Evolutionary conservation across 2,797 vertebrate species (phyloP).

Genomic region (Simalia tracyae): DNA sequence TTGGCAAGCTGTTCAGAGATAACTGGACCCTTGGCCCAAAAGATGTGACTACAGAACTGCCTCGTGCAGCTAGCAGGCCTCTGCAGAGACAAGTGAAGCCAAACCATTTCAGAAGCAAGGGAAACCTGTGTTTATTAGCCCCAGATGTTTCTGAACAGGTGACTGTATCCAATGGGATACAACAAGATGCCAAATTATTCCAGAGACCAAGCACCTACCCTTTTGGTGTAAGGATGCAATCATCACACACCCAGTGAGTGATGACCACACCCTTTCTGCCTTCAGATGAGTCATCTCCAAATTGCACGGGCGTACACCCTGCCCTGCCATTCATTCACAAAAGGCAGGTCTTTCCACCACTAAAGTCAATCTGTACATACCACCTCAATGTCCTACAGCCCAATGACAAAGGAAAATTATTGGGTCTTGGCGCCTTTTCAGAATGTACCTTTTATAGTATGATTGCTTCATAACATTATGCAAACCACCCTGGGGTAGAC

Average conservation of each 20-base stretch:
- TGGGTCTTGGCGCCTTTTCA: too few species aligned
- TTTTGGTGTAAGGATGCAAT: not conserved
- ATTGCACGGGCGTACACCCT: not conserved
- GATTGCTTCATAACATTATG: not conserved
- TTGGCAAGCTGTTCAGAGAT: not conserved
- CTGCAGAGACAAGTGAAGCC: conserved; percentile 15
- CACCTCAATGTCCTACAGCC: not conserved
- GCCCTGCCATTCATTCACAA: not conserved
- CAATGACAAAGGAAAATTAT: not conserved
- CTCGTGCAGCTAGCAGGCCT: conserved; percentile 6
- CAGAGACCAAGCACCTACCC: conserved; percentile 7
- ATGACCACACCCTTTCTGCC: conserved; percentile 6
- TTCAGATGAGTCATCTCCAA: not conserved
- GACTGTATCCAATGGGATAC: conserved; percentile 14
- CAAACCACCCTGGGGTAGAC: not conserved
- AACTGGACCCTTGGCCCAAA: not conserved
- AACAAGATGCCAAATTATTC: not conserved
- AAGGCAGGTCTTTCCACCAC: not conserved
- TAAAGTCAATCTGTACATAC: too few species aligned
- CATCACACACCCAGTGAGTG: not conserved
- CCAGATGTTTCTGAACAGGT: conserved; percentile 9
- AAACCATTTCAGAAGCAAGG: not conserved
- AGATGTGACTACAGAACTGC: not conserved
- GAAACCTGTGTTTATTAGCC: not conserved
- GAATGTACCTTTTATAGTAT: not conserved